A percentile compares a stretch with the other conserved stretches of the same genome.
phyloP scores from a whole-genome alignment of 1,140 invertebrate genomes.

The Pectinophora gossypiella region DNA sequence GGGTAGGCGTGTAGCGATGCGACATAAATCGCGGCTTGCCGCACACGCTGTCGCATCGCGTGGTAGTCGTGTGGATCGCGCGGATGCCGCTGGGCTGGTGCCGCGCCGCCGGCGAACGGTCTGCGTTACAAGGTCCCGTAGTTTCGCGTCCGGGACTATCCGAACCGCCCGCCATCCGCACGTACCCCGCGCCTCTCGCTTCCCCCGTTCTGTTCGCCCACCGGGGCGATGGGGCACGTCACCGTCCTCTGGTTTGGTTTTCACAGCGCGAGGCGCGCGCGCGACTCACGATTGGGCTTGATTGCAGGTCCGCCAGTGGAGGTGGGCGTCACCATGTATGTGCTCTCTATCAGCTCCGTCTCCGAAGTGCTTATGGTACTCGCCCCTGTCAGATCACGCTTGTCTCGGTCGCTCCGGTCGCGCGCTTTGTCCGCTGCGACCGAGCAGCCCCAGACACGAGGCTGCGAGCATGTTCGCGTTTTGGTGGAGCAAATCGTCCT shows the following conservation, averaged over 20 bases:
- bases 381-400: slow-evolving; percentile 47
- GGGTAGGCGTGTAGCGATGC: slow-evolving; percentile 19
- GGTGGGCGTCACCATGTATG: slow-evolving; percentile 97
- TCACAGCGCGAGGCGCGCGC: slow-evolving; percentile 63
- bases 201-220: slow-evolving; percentile 14
- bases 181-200: slow-evolving; percentile 37
- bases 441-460: slow-evolving; percentile 66
- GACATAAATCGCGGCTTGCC: too few relatives aligned
- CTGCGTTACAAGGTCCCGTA: too few relatives aligned
- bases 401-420: slow-evolving; percentile 40
- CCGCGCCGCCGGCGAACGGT: neutral
- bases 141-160: too few relatives aligned
- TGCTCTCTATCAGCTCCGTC: slow-evolving; percentile 97
- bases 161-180: slow-evolving; percentile 20
- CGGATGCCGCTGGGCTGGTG: slow-evolving; percentile 6
- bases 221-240: slow-evolving; percentile 57
- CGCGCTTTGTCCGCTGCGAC: slow-evolving; percentile 42
- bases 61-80: slow-evolving; percentile 12
- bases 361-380: slow-evolving; percentile 97
- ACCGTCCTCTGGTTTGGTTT: slow-evolving; percentile 72
- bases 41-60: slow-evolving; percentile 7
- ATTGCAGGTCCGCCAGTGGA: slow-evolving; percentile 94
- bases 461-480: slow-evolving; percentile 69
- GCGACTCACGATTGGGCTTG: slow-evolving; percentile 57
- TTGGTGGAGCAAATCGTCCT: slow-evolving; percentile 61